phyloP scores from a whole-genome alignment of 2,888 invertebrate species.

The Chaetoderma sp. region DNA sequence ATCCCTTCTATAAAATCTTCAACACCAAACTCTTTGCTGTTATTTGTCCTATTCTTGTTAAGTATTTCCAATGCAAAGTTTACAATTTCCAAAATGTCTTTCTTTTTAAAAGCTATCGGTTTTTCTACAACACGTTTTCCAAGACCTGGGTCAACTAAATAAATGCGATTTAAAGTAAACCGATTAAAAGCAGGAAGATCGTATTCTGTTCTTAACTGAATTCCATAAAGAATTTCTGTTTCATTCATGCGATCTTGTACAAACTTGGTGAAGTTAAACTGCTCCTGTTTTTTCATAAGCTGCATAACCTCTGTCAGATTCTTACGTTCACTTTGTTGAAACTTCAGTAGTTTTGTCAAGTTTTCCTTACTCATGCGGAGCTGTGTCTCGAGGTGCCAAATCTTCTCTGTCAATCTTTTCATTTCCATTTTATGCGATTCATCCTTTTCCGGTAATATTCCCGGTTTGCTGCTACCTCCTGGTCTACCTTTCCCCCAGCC shows the following conservation, averaged over 20 bases:
- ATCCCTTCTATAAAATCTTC: conserved; percentile 83
- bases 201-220: conserved; percentile 81
- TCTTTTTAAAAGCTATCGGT: conserved; percentile 81
- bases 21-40: conserved; percentile 72
- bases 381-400: conserved; percentile 16
- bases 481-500: conserved; percentile 4
- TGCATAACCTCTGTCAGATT: neutral
- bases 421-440: conserved; percentile 28
- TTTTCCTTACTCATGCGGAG: neutral
- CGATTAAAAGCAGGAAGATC: conserved; percentile 83
- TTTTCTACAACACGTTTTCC: conserved; percentile 84
- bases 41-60: conserved; percentile 54
- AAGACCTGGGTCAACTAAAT: conserved; percentile 80
- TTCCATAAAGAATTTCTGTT: conserved; percentile 78
- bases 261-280: too few species aligned
- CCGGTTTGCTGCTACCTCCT: conserved; percentile 5
- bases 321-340: neutral
- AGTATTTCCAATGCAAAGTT: conserved; percentile 77
- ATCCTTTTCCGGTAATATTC: conserved; percentile 15
- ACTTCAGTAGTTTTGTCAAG: neutral
- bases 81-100: conserved; percentile 78
- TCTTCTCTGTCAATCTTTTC: conserved; percentile 18
- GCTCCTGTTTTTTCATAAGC: too few species aligned
- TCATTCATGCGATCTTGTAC: conserved; percentile 77
- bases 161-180: conserved; percentile 77